These are phyloP conservation scores for Rhinoptilus africanus DNA, from an alignment of 2,113 vertebrate genomes.

Conservation along the genomic window DNA sequence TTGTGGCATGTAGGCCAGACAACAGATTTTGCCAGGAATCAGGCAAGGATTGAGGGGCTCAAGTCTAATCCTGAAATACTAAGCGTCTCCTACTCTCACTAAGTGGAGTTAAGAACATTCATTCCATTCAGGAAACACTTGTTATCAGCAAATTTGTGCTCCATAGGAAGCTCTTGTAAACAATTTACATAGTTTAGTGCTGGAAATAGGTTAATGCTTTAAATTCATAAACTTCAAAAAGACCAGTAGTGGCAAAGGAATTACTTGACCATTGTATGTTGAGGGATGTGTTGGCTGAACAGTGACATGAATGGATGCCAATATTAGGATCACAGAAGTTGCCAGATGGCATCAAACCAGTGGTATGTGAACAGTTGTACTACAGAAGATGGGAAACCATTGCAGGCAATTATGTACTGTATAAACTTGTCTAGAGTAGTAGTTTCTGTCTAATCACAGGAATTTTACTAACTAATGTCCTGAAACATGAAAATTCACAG, in stretches of 20 bases:
- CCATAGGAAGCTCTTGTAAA: not conserved
- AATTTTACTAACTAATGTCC: not conserved
- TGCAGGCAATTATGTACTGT: not conserved
- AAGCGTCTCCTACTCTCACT: not conserved
- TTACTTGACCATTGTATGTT: not conserved
- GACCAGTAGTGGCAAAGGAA: not conserved
- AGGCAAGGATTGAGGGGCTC: not conserved
- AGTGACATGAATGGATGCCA: not conserved
- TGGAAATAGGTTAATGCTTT: not conserved
- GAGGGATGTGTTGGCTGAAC: not conserved
- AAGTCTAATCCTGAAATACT: not conserved
- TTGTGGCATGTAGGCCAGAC: not conserved
- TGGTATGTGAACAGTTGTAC: not conserved
- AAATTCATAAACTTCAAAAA: not conserved
- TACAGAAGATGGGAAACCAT: not conserved
- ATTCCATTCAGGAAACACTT: not conserved
- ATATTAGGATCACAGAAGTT: not conserved
- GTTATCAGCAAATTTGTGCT: not conserved
- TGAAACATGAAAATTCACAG: not conserved
- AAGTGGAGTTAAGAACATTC: not conserved
- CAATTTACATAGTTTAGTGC: not conserved
- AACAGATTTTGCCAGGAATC: not conserved
- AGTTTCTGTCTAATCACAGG: not conserved
- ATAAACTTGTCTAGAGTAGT: not conserved
- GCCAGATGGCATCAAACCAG: not conserved